Evolutionary conservation across 2,797 vertebrate species (phyloP), one percentile per base, ranked within the genome.

Genomic region (Podarcis lilfordi): DNA sequence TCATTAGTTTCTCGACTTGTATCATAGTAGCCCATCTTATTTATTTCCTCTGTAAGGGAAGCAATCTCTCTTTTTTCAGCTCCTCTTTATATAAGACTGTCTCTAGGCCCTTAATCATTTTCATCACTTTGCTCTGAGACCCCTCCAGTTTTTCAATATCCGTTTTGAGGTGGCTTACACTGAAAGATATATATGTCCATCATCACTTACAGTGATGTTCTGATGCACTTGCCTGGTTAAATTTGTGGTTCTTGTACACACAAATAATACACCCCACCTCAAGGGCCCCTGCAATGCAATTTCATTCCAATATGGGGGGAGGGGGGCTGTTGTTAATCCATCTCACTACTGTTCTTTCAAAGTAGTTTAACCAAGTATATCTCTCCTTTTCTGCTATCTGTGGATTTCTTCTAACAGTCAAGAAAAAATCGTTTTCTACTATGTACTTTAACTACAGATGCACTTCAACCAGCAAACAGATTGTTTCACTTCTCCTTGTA

Each of bases 141-240:
- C 40, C 17, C 71, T 89, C 68, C 40, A 80, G 83, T 81, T 85
- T 89, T 82, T 89, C 84, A 89, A 89, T 89, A 89, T 89, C 84
- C 88, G 75, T 50, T 89, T 32, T 89, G 84, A 81, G 55, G n/a
- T 76, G 32, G 59, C 50, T 69, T 35, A 59, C 61, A 32, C 9
- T 9, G 43, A 90, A 86, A 85, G 50, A 15, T 69, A 75, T 80
- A 5, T 80, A 77, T 68, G 55, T 64, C 72, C 45, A 37, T 76
- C 82, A 43, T 50, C 5, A 4, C 43, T 76, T 80, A 55, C 4
- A 2, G 61, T 43, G 40, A 19, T n/a, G 61, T 74, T 89, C 25
- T 37, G n/a, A 35, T 61, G 61, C 25, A 35, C 29, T 86, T 61
- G 10, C 23, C 35, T n/a, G 55, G 59, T 68, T 43, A 79, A 80